phyloP scores from a whole-genome alignment of 2,888 invertebrate species.

The Digitonthophagus gazella region DNA sequence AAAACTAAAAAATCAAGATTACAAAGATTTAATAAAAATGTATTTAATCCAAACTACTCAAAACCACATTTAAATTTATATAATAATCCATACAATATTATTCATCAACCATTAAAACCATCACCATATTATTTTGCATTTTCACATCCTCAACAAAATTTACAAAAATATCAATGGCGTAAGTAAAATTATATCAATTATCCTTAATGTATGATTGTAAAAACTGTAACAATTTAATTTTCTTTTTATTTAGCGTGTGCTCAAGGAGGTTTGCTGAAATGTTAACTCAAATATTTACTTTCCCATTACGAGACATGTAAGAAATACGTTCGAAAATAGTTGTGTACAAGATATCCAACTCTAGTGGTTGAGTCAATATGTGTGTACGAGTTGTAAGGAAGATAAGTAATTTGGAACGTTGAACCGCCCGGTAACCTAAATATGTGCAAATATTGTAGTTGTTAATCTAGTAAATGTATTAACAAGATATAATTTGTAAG shows the following conservation, averaged over 20 bases:
- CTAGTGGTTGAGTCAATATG: background rate
- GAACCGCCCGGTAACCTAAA: background rate
- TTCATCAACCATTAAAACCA: too few relatives aligned
- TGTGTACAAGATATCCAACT: background rate
- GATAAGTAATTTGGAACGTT: background rate
- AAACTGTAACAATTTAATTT: too few relatives aligned
- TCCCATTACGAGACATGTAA: background rate
- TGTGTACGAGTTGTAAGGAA: background rate
- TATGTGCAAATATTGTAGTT: background rate
- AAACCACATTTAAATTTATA: too few relatives aligned
- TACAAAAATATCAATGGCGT: background rate
- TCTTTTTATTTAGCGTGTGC: background rate
- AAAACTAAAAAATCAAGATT: background rate
- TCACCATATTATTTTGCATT: background rate
- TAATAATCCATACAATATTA: background rate
- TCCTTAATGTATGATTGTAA: background rate
- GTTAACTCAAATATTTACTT: background rate
- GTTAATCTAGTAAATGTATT: too few relatives aligned
- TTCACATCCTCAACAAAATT: background rate
- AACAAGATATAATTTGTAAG: too few relatives aligned
- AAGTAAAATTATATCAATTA: background rate
- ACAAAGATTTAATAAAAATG: background rate
- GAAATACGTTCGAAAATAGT: background rate
- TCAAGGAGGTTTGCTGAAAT: background rate
- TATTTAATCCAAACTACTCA: too few relatives aligned